Evolutionary conservation across 2,113 vertebrate genomes (phyloP), one percentile per base, ranked within the genome.

Genomic region (Ptilonorhynchus violaceus): DNA sequence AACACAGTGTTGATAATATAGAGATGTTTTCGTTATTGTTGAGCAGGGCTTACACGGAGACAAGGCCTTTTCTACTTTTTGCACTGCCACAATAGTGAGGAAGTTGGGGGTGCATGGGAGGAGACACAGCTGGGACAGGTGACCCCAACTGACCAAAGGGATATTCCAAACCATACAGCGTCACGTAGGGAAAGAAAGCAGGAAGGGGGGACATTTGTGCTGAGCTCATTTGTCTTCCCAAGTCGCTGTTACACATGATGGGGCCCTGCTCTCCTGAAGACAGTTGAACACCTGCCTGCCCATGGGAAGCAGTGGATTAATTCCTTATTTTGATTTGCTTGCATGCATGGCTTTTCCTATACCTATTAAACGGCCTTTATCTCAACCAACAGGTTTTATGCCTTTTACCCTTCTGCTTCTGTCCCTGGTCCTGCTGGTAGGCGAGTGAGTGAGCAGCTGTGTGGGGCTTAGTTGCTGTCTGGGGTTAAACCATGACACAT

Each of bases 61-160:
- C 63, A 58, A 13, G n/a, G 5, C 52, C 22, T 49, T 31, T 58
- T 33, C 64, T 68, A 11, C 42, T 39, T 39, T 39, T 68, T 16
- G 6, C n/a, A 20, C 17, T 81, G n/a, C n/a, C 22, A 22, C 0
- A 1, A 4, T 13, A n/a, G 10, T 1, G 28, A 22, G 42, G 13
- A 68, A 25, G 1, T 7, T 39, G 28, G 11, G 17, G 22, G 4
- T 39, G 8, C 42, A 25, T 4, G 10, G 28, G 52, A 47, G 7
- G 28, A 58, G 42, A 33, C n/a, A 39, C 10, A 56, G 21, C 12
- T 2, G 10, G 63, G 63, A 58, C n/a, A 39, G 16, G 22, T 80
- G 41, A 33, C 13, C 27, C n/a, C 2, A 47, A 11, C 10, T 22
- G 42, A 33, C 17, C 14, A 14, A 21, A 58, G 63, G 49, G 27